Percentiles rank a stretch among this genome's conserved stretches.
phyloP scores from a whole-genome alignment of 2,113 vertebrate species.

The Otis tarda region DNA sequence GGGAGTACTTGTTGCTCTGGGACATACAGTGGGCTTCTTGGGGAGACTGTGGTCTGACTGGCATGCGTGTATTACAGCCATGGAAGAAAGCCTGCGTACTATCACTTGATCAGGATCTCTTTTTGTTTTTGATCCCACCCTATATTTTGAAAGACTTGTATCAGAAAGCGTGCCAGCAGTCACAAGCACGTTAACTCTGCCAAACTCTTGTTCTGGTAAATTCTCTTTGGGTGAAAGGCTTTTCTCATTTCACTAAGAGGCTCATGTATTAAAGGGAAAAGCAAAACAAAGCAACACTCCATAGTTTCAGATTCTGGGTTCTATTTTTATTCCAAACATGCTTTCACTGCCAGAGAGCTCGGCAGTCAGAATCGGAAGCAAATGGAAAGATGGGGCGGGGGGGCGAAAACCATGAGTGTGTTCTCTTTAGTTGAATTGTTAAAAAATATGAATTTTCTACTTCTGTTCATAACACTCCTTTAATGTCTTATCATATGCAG shows the following conservation, averaged over 20 bases:
- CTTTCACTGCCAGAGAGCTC: background rate
- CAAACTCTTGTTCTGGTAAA: background rate
- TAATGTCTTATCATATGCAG: background rate
- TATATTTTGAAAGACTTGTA: background rate
- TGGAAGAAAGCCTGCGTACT: background rate
- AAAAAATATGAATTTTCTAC: background rate
- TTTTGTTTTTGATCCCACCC: background rate
- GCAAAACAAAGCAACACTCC: background rate
- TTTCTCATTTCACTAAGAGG: background rate
- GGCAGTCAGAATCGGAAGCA: background rate
- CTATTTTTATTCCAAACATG: constrained; percentile 1
- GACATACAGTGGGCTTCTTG: background rate
- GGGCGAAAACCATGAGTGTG: background rate
- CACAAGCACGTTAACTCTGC: background rate
- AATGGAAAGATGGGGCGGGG: background rate
- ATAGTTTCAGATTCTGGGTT: background rate
- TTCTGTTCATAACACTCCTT: background rate
- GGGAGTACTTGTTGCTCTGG: background rate
- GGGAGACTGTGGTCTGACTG: background rate
- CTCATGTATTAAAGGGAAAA: background rate
- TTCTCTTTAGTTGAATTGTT: background rate
- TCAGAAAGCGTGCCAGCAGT: background rate
- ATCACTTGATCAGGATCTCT: background rate
- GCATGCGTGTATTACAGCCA: accelerated
- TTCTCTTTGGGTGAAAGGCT: background rate